Percentiles rank a stretch among this genome's conserved stretches.
Evolutionary conservation across 1,140 invertebrate genomes (phyloP).

Genomic region (Danaus plexippus): DNA sequence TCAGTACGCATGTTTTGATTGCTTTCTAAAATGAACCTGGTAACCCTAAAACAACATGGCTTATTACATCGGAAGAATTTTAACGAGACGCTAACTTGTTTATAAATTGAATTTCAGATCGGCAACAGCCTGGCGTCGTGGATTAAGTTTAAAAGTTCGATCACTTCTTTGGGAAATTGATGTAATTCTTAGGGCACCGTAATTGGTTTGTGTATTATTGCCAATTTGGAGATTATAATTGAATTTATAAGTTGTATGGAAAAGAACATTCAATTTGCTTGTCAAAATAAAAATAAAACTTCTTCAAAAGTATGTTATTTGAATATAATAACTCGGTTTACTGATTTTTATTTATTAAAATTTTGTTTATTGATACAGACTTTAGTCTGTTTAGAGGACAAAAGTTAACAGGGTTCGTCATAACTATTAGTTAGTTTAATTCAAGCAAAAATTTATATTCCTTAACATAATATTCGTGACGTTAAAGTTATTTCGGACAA

Average conservation of each 20-base stretch:
- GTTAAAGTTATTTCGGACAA: too few relatives aligned
- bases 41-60: constrained; percentile 32
- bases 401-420: too few relatives aligned
- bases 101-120: constrained; percentile 61
- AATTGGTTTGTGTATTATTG: constrained; percentile 34
- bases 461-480: too few relatives aligned
- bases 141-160: constrained; percentile 64
- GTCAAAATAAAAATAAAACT: neutral
- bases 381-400: too few relatives aligned
- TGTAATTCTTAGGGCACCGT: constrained; percentile 28
- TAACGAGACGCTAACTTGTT: constrained; percentile 65
- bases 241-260: constrained; percentile 4
- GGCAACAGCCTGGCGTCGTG: constrained; percentile 47
- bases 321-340: too few relatives aligned
- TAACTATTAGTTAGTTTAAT: too few relatives aligned
- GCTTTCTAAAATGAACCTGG: constrained; percentile 1
- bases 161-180: constrained; percentile 53
- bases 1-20: neutral
- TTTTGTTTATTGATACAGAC: too few relatives aligned
- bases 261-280: constrained; percentile 2
- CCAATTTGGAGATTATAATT: constrained; percentile 14
- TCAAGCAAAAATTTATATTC: too few relatives aligned
- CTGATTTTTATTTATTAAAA: too few relatives aligned
- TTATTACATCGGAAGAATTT: constrained; percentile 66
- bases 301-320: too few relatives aligned